phyloP scores from a whole-genome alignment of 2,113 vertebrate genomes.

The Nothobranchius furzeri region DNA sequence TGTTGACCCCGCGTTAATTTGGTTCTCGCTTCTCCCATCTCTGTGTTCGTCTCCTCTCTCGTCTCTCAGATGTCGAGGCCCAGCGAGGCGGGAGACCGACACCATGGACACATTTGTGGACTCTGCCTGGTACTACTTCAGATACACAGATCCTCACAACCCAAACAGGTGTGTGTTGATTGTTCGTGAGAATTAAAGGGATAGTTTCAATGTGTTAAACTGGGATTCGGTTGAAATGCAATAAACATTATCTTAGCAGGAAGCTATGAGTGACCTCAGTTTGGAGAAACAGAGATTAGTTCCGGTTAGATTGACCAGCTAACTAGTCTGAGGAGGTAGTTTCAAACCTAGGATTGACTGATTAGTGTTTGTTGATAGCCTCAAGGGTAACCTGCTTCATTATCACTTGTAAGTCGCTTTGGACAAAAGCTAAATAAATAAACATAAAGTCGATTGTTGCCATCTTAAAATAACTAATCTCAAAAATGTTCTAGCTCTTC shows the following conservation, averaged over 20 bases:
- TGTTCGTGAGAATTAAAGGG: background rate
- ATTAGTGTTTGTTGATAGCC: too few species aligned
- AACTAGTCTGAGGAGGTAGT: too few species aligned
- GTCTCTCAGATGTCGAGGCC: constrained; percentile 83
- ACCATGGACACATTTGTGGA: constrained; percentile 99
- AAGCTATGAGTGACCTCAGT: background rate
- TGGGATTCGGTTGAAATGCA: background rate
- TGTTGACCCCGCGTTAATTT: constrained; percentile 29
- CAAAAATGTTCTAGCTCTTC: too few species aligned
- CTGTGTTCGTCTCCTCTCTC: constrained; percentile 21
- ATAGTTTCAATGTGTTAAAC: background rate
- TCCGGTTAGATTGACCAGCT: too few species aligned
- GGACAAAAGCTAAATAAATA: too few species aligned
- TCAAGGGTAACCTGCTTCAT: too few species aligned
- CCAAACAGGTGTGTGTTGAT: constrained; percentile 76
- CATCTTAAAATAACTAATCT: too few species aligned
- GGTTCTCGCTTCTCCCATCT: constrained; percentile 7
- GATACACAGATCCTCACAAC: constrained; percentile 92
- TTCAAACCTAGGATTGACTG: too few species aligned
- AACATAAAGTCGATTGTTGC: too few species aligned
- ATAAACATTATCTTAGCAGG: background rate
- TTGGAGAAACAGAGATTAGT: background rate
- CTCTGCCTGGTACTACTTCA: constrained; percentile 94
- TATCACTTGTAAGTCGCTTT: too few species aligned
- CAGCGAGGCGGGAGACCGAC: constrained; percentile 89